A percentile compares a stretch with the other conserved stretches of the same genome.
phyloP scores from a whole-genome alignment of 2,888 invertebrate genomes.

The Tortrix viridana region DNA sequence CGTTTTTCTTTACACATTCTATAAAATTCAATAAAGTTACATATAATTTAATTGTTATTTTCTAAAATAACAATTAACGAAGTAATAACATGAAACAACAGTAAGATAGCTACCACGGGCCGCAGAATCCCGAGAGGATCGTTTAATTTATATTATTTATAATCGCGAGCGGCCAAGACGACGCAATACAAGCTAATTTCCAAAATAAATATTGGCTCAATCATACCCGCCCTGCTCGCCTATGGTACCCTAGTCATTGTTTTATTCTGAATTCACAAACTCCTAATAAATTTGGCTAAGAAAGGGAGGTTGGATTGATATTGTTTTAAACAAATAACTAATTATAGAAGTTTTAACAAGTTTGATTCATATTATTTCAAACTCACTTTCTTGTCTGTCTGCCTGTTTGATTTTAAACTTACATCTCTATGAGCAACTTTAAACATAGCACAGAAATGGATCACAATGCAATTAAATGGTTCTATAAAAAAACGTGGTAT shows the following conservation, averaged over 20 bases:
- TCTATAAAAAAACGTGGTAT: no score
- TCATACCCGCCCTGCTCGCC: conserved; percentile 39
- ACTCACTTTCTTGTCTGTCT: no score
- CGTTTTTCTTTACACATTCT: no score
- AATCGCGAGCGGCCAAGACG: conserved; percentile 33
- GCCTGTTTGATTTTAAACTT: no score
- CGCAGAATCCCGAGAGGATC: conserved; percentile 32
- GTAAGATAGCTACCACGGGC: conserved; percentile 18
- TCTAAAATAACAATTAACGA: conserved; percentile 5
- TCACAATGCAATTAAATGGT: no score
- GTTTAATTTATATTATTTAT: conserved; percentile 41
- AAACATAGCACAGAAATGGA: no score
- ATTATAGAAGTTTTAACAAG: background rate
- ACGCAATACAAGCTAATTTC: conserved; percentile 44
- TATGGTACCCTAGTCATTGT: conserved; percentile 31
- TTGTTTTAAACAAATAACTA: conserved; percentile 22
- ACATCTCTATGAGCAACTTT: no score
- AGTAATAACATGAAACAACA: conserved; percentile 27
- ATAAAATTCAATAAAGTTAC: no score
- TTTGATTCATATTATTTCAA: no score
- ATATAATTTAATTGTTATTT: no score
- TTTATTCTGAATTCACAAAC: conserved; percentile 31
- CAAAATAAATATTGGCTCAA: conserved; percentile 47
- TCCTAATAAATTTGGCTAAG: conserved; percentile 28
- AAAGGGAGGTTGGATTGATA: conserved; percentile 31